A percentile compares a stretch with the other conserved stretches of the same genome.
Conservation (phyloP, 2,888 invertebrate species). For the Gymnoscelis rufifasciata region DNA sequence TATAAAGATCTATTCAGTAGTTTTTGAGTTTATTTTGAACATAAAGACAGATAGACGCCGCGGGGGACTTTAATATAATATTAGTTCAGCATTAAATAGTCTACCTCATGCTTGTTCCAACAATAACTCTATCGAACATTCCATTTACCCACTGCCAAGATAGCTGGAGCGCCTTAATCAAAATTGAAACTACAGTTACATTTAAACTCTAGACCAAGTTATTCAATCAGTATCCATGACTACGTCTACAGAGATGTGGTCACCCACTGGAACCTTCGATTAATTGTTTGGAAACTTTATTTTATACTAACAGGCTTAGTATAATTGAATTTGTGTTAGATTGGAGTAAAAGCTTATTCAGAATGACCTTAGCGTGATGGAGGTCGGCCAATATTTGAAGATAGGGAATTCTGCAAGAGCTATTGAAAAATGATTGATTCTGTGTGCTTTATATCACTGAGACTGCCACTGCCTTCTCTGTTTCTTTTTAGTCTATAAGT, state of each 20-base stretch:
- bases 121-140: background rate
- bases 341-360: background rate
- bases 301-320: background rate
- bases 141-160: background rate
- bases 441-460: background rate
- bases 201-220: background rate
- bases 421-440: background rate
- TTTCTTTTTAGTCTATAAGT: no score
- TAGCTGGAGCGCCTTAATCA: background rate
- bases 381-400: background rate
- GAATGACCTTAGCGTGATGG: background rate
- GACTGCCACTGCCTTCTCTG: background rate
- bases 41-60: no score
- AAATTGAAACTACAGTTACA: background rate
- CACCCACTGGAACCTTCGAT: slow-evolving; percentile 6
- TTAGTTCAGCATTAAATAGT: no score
- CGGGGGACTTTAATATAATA: no score
- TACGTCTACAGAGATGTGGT: slow-evolving; percentile 11
- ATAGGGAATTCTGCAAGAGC: background rate
- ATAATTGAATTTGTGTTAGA: slow-evolving; percentile 1
- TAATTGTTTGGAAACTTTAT: slow-evolving; percentile 1
- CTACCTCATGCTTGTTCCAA: background rate
- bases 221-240: slow-evolving; percentile 6
- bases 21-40: no score
- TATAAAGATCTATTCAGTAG: no score